Evolutionary conservation across 1,140 invertebrate genomes (phyloP), one percentile per base, ranked within the genome.

Genomic region (Oryzaephilus surinamensis): DNA sequence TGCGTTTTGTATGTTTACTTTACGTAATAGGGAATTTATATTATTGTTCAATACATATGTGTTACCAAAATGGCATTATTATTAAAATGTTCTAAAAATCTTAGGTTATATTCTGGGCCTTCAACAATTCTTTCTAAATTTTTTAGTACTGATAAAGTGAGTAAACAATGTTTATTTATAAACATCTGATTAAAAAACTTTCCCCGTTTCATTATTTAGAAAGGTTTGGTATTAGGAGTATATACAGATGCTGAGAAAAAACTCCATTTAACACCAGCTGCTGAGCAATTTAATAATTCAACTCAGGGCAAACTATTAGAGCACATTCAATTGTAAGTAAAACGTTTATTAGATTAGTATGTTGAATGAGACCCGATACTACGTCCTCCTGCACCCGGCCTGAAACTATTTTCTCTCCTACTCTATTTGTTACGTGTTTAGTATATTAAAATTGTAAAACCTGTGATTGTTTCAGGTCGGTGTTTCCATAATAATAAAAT

Each of bases 181-280:
- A 5, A 10, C 19, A 38, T 23, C n/a, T 24, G 23, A 7, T 11
- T 14, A 31, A 27, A 18, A 29, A 19, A 26, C 20, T 29, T 14
- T 23, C 29, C 11, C 8, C 7, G 7, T 6, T 29, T 16, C 34
- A 13, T 26, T 54, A 63, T 66, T 31, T 54, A 69, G 65, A 70
- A 63, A 52, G 70, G 70, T 27, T 45, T 74, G 18, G 69, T 76
- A 18, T 57, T 77, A 26, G 75, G 74, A 40, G 62, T 71, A 17
- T 74, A 75, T 46, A 58, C 60, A 29, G 51, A 63, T 39, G 61
- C 68, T 35, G 62, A 65, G 65, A 41, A 55, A 64, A 36, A 59
- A 48, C 19, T 67, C 23, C 57, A 55, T 15, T 52, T 78, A 19
- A 73, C 73, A 23, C 54, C 63, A 24, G 51, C 68, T 37, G 70